These are phyloP conservation scores for Drosophila sechellia DNA, from an alignment of 1,140 invertebrate genomes.

Conservation along the genomic window DNA sequence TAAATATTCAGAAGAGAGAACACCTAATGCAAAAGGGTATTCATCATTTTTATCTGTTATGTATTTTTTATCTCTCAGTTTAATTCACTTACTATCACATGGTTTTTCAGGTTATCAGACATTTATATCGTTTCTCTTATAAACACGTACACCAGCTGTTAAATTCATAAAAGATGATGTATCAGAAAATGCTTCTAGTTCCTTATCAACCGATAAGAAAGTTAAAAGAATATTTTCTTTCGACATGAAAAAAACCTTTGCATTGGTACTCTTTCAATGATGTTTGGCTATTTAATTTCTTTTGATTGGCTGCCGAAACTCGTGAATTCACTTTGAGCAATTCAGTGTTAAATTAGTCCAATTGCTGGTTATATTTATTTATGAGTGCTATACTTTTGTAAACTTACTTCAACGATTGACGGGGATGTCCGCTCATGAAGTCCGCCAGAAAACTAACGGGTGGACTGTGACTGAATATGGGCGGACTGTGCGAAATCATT, in stretches of 20 bases:
- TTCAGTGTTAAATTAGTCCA: slow-evolving; percentile 40
- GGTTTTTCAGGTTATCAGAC: slow-evolving; percentile 18
- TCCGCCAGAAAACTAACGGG: slow-evolving; percentile 87
- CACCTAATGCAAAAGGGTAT: no score
- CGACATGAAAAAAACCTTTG: slow-evolving; percentile 19
- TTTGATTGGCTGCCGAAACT: slow-evolving; percentile 38
- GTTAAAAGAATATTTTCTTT: slow-evolving; percentile 33
- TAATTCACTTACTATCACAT: background rate
- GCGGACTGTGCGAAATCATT: slow-evolving; percentile 89
- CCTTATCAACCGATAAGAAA: slow-evolving; percentile 60
- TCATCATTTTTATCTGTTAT: background rate
- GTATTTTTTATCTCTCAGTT: background rate
- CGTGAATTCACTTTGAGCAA: slow-evolving; percentile 55
- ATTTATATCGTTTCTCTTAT: slow-evolving; percentile 38
- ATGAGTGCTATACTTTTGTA: slow-evolving; percentile 10
- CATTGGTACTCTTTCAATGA: slow-evolving; percentile 5
- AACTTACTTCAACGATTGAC: slow-evolving; percentile 79
- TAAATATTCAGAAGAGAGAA: background rate
- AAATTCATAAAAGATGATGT: slow-evolving; percentile 30
- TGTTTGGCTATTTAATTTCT: slow-evolving; percentile 21
- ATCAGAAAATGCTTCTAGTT: slow-evolving; percentile 36
- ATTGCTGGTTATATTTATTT: slow-evolving; percentile 36
- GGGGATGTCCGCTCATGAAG: slow-evolving; percentile 85
- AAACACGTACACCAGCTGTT: slow-evolving; percentile 51
- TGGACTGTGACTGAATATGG: slow-evolving; percentile 88